Evolutionary conservation across 1,140 invertebrate species (phyloP), one percentile per base, ranked within the genome.

Genomic region (Heterodera carotae): DNA sequence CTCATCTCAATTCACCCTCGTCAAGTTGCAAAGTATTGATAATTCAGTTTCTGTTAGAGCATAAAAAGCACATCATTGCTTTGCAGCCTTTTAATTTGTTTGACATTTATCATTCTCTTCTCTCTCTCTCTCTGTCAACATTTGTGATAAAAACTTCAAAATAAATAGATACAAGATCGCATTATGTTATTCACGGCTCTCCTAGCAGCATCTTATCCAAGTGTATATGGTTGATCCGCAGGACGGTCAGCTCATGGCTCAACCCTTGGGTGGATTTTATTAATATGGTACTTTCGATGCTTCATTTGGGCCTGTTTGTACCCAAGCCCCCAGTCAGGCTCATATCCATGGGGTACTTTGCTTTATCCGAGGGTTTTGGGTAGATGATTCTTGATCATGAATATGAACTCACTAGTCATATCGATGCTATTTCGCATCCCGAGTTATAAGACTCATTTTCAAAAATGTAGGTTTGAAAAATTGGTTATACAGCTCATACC

Each of bases 141-240:
- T 56, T 5, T 56, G 48, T 56, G 18, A 56, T 56, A 56, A 12
- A 56, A 56, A 4, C 22, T 53, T 22, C 12, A 53, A 53, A 56
- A 22, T 2, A 22, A 1, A 15, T 56, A 10, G 7, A 43, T 10
- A 43, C 7, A 12, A 4, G 39, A 43, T 43, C 39, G 39, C 15
- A 10, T 56, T 22, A 18, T 18, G 3, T 56, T 56, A 22, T 48
- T 71, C 69, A 71, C 31, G 48, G 18, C 67, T 39, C 43, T 5
- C 43, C 72, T 33, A 75, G 56, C 39, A 66, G 31, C 43, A 29
- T 53, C 27, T 75, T 43, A 15, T 82, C 79, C 36, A 82, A 75
- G 39, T 66, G 69, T 29, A 84, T 82, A 31, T 84, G 48, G 60
- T 84, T 84, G 15, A 84, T 84, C 43, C 83, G 74, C 6, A 84